Evolutionary conservation across 2,113 vertebrate genomes (phyloP).

Genomic region (Corapipo altera): DNA sequence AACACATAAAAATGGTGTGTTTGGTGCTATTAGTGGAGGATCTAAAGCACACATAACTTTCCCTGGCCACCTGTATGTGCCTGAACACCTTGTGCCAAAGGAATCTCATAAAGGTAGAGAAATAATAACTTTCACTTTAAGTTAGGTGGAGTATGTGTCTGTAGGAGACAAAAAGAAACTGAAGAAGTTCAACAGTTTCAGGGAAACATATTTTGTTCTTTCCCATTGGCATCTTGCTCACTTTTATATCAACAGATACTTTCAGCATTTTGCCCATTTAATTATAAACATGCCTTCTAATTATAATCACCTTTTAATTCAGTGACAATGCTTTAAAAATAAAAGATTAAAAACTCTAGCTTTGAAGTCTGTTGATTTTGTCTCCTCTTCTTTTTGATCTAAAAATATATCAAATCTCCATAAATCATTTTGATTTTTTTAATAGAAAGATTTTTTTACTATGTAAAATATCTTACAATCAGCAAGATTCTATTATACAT

Average conservation of each 20-base stretch:
- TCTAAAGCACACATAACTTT: background rate
- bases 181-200: background rate
- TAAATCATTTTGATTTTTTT: background rate
- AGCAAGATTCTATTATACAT: background rate
- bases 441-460: background rate
- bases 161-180: background rate
- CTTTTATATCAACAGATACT: background rate
- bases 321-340: background rate
- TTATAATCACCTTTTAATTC: background rate
- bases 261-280: background rate
- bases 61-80: background rate
- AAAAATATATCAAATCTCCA: background rate
- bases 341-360: background rate
- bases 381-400: background rate
- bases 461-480: background rate
- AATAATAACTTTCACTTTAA: background rate
- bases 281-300: background rate
- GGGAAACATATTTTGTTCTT: background rate
- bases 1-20: background rate
- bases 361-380: constrained; percentile 1
- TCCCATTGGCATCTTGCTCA: background rate
- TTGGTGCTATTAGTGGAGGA: background rate
- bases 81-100: background rate
- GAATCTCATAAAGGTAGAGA: background rate
- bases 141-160: background rate